Evolutionary conservation across 2,797 vertebrate species (phyloP).

Genomic region (Siniperca obscura): DNA sequence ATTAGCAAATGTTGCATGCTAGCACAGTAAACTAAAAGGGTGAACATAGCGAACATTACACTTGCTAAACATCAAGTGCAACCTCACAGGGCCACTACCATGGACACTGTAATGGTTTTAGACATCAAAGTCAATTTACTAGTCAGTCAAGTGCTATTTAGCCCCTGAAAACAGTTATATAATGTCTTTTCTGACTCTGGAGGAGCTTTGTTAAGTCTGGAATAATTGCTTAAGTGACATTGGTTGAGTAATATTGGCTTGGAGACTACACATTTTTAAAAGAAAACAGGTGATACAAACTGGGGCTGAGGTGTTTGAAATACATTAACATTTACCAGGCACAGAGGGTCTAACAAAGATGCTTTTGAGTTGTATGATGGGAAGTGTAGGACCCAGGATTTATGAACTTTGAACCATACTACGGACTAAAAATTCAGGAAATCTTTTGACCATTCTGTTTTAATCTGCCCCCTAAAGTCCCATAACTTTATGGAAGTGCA

Average conservation of each 20-base stretch:
- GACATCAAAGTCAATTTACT: neutral
- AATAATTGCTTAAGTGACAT: neutral
- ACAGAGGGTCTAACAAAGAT: neutral
- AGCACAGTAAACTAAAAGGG: neutral
- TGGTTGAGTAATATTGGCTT: neutral
- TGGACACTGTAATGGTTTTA: neutral
- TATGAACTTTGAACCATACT: neutral
- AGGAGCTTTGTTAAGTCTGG: neutral
- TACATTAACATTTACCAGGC: neutral
- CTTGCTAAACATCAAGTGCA: neutral
- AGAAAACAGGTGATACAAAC: neutral
- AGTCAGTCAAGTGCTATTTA: neutral
- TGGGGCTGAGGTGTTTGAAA: neutral
- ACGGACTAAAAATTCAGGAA: neutral
- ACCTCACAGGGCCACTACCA: neutral
- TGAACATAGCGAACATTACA: neutral
- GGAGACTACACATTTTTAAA: neutral
- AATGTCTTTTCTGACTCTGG: neutral
- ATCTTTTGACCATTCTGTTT: neutral
- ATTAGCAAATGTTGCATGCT: too few species aligned
- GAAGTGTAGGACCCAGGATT: neutral
- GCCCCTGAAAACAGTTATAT: neutral
- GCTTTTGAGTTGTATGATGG: neutral
- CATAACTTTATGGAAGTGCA: neutral
- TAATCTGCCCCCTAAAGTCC: neutral